Conservation (phyloP, 2,888 invertebrate genomes). For the Andricus quercusramuli region DNA sequence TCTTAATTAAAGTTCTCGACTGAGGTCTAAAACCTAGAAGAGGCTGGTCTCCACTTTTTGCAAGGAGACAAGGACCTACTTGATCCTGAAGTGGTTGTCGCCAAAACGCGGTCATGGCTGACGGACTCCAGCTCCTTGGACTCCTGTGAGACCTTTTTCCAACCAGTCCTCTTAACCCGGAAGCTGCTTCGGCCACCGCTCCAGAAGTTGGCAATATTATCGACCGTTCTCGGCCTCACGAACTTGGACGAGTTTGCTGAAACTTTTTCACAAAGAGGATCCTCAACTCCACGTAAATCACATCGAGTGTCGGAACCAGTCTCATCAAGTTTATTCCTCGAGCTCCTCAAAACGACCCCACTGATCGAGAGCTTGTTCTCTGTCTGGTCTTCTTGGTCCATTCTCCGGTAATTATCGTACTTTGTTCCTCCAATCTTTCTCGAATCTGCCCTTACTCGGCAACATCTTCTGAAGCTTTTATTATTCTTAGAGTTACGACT, state of each 20-base stretch:
- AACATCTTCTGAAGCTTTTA: conserved; percentile 15
- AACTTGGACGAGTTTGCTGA: conserved; percentile 38
- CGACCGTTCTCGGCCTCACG: conserved; percentile 55
- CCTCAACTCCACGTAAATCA: background rate
- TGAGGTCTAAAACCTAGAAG: conserved; percentile 5
- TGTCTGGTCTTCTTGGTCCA: conserved; percentile 3
- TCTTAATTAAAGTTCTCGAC: conserved; percentile 25
- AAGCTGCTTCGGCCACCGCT: conserved; percentile 61
- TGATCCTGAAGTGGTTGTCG: conserved; percentile 63
- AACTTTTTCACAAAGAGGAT: conserved; percentile 31
- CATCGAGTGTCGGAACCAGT: background rate
- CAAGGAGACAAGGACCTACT: conserved; percentile 61
- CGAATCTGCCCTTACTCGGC: background rate
- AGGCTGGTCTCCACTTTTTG: conserved; percentile 6
- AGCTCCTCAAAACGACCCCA: background rate
- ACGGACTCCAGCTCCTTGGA: conserved; percentile 60
- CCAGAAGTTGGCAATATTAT: conserved; percentile 68
- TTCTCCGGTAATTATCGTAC: conserved; percentile 26
- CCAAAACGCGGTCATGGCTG: conserved; percentile 53
- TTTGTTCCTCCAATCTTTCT: conserved; percentile 19
- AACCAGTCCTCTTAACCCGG: conserved; percentile 58
- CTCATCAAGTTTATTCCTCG: conserved; percentile 14
- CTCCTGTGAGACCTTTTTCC: conserved; percentile 62
- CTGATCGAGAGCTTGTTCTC: background rate
- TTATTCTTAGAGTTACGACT: background rate